Percentiles rank a stretch among this genome's conserved stretches.
Conservation (phyloP, 1,140 invertebrate species). For the Drosophila lacertosa region DNA sequence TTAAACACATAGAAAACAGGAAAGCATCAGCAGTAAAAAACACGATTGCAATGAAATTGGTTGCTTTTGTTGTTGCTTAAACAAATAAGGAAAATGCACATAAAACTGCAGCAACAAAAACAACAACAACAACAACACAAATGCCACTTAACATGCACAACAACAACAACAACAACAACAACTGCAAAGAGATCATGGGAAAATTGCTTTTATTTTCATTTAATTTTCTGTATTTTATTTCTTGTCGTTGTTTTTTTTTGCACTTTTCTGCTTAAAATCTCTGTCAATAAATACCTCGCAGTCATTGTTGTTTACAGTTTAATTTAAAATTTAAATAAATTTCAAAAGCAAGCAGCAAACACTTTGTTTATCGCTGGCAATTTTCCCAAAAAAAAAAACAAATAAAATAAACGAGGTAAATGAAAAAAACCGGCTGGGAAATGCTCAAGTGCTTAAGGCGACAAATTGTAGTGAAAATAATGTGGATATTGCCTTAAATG, state of each 20-base stretch:
- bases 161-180: slow-evolving; percentile 29
- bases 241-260: slow-evolving; percentile 29
- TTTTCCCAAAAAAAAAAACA: slow-evolving; percentile 72
- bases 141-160: slow-evolving; percentile 48
- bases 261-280: slow-evolving; percentile 49
- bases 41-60: slow-evolving; percentile 71
- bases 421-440: slow-evolving; percentile 29
- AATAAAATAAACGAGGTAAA: slow-evolving; percentile 51
- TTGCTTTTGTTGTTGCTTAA: slow-evolving; percentile 54
- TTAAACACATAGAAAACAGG: slow-evolving; percentile 45
- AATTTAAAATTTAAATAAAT: slow-evolving; percentile 74
- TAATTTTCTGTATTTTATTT: slow-evolving; percentile 56
- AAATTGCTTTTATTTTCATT: slow-evolving; percentile 65
- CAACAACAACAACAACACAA: slow-evolving; percentile 41
- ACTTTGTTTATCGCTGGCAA: slow-evolving; percentile 55
- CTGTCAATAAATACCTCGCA: slow-evolving; percentile 60
- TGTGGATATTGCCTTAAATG: not conserved
- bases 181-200: slow-evolving; percentile 67
- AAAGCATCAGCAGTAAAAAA: slow-evolving; percentile 46
- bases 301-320: slow-evolving; percentile 63
- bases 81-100: slow-evolving; percentile 80
- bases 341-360: slow-evolving; percentile 43
- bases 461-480: slow-evolving; percentile 29
- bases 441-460: not conserved
- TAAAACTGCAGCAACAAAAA: slow-evolving; percentile 45